These are phyloP conservation scores for Prionailurus viverrinus DNA, from an alignment of 2,113 vertebrate genomes.

Conservation along the genomic window DNA sequence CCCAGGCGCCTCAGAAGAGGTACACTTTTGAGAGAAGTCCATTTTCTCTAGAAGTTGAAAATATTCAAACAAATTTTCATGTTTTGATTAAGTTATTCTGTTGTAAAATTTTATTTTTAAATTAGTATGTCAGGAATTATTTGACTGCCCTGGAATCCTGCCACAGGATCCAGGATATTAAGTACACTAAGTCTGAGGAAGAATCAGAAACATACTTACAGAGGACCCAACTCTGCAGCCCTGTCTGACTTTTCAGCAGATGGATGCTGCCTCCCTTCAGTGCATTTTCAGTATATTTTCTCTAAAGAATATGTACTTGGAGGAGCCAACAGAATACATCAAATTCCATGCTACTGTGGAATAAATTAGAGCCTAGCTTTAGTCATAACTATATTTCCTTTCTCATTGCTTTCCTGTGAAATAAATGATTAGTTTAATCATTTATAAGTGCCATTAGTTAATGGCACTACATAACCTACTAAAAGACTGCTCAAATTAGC, in stretches of 20 bases:
- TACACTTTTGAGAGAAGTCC: neutral
- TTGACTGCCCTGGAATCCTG: neutral
- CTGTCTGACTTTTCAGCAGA: neutral
- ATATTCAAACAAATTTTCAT: constrained; percentile 3
- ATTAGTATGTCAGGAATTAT: neutral
- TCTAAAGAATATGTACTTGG: constrained; percentile 26
- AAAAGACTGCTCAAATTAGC: constrained; percentile 34
- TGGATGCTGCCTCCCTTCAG: neutral
- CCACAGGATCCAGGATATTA: neutral
- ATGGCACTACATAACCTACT: neutral
- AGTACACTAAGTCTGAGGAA: neutral
- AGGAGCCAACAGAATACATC: neutral
- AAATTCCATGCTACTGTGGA: neutral
- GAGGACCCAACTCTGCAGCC: neutral
- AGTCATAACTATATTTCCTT: neutral
- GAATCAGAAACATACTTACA: neutral
- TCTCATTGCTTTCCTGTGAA: neutral
- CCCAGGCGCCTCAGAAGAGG: neutral
- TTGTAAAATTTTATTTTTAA: constrained; percentile 4
- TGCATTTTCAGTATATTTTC: neutral
- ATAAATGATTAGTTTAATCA: neutral
- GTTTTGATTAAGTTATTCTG: constrained; percentile 38
- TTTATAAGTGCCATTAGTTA: neutral
- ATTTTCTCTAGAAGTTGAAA: constrained; percentile 19
- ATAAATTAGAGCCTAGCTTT: constrained; percentile 27